These are phyloP conservation scores for Formica selysi DNA, from an alignment of 1,140 invertebrate species.

Conservation along the genomic window DNA sequence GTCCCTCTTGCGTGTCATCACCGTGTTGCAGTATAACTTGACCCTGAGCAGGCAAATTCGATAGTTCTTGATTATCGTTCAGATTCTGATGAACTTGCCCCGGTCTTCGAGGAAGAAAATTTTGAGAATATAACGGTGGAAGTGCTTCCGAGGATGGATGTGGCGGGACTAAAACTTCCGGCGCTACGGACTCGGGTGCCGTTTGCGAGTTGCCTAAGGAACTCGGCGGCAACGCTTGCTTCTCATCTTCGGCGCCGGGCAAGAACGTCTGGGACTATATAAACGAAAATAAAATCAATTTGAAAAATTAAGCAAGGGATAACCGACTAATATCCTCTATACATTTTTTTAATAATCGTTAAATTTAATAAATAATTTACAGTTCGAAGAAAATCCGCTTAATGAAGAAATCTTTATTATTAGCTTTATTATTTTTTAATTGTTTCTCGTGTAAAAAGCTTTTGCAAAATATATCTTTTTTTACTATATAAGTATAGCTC, in stretches of 20 bases:
- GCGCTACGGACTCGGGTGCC: slow-evolving; percentile 64
- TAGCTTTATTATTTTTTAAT: neutral
- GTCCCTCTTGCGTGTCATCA: slow-evolving; percentile 12
- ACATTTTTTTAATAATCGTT: neutral
- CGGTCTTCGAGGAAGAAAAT: slow-evolving; percentile 74
- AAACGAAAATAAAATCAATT: slow-evolving; percentile 12
- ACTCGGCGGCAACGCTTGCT: slow-evolving; percentile 74
- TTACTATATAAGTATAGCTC: neutral
- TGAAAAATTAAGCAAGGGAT: too few relatives aligned
- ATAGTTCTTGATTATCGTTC: slow-evolving; percentile 42
- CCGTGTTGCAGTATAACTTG: slow-evolving; percentile 53
- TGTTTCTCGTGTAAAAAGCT: neutral
- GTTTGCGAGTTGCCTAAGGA: slow-evolving; percentile 73
- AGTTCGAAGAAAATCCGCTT: neutral
- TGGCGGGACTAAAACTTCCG: slow-evolving; percentile 79
- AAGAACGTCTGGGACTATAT: slow-evolving; percentile 79
- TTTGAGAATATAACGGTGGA: slow-evolving; percentile 81
- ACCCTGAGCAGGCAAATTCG: slow-evolving; percentile 45
- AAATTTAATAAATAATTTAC: neutral
- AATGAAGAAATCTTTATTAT: neutral
- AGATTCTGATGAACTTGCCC: slow-evolving; percentile 47
- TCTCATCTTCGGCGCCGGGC: slow-evolving; percentile 77
- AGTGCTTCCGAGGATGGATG: slow-evolving; percentile 77
- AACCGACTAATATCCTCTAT: neutral
- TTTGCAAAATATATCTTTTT: neutral